Conservation (phyloP, 1,140 invertebrate species). For the Trachymyrmex septentrionalis region DNA sequence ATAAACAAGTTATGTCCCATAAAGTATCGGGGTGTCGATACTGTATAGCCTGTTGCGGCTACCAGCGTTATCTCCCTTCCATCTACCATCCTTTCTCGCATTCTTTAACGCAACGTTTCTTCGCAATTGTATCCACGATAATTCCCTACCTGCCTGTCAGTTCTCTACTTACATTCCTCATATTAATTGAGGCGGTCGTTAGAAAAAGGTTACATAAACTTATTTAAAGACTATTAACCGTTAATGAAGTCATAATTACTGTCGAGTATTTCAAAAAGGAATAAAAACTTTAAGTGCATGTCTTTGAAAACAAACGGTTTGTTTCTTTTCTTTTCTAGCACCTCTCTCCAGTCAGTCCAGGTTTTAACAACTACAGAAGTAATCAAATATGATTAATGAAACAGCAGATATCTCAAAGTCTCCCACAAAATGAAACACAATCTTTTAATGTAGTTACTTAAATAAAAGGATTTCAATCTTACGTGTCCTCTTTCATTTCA, state of each 20-base stretch:
- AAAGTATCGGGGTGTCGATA: constrained; percentile 50
- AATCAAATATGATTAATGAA: constrained; percentile 33
- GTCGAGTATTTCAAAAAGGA: constrained; percentile 7
- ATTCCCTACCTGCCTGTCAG: constrained; percentile 29
- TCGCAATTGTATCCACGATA: constrained; percentile 42
- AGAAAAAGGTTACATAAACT: constrained; percentile 23
- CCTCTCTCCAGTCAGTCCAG: neutral
- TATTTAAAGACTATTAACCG: constrained; percentile 41
- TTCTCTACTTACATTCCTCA: constrained; percentile 7
- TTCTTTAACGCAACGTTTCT: constrained; percentile 49
- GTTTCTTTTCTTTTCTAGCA: neutral
- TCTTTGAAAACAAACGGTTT: neutral
- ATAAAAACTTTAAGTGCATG: constrained; percentile 11
- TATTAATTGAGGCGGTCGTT: constrained; percentile 6
- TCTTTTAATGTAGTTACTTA: neutral
- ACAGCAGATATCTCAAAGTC: neutral
- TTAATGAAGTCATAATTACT: constrained; percentile 21
- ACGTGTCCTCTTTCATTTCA: neutral
- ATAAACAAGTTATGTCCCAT: constrained; percentile 52
- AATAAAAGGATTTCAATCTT: neutral
- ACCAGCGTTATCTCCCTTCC: constrained; percentile 50
- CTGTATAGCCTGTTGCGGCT: constrained; percentile 1
- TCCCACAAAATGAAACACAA: neutral
- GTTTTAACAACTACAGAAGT: neutral
- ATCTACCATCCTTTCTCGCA: constrained; percentile 54